Conservation (phyloP, 1,140 invertebrate species). For the Drosophila carrolli region DNA sequence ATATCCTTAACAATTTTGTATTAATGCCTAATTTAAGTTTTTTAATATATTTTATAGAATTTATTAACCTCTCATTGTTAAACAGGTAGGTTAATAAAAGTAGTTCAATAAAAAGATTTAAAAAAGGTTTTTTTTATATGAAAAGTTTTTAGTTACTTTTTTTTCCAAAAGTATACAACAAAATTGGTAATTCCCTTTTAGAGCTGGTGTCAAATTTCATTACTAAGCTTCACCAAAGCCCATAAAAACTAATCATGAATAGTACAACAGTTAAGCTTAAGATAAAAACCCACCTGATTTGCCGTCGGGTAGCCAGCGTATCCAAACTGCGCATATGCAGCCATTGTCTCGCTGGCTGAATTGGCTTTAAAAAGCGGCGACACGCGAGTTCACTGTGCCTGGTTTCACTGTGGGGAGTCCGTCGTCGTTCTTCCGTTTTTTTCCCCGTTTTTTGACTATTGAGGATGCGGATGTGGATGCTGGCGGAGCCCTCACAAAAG, state of each 20-base stretch:
- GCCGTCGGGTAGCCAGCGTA: slow-evolving; percentile 82
- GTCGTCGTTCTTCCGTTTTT: not conserved
- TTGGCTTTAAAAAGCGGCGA: slow-evolving; percentile 36
- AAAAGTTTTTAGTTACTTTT: no score
- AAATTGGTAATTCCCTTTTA: no score
- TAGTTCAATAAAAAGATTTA: no score
- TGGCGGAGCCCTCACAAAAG: slow-evolving; percentile 47
- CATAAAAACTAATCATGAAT: slow-evolving; percentile 10
- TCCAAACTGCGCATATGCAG: slow-evolving; percentile 84
- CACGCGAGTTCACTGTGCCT: slow-evolving; percentile 43
- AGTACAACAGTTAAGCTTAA: slow-evolving; percentile 4
- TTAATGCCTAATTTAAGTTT: no score
- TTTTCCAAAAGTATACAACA: no score
- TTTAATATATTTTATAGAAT: no score
- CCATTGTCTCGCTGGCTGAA: slow-evolving; percentile 65
- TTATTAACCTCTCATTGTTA: no score
- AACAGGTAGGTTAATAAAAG: no score
- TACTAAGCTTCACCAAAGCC: not conserved
- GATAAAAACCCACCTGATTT: slow-evolving; percentile 71
- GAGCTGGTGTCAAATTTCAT: no score
- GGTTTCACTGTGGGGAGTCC: slow-evolving; percentile 60
- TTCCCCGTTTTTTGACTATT: slow-evolving; percentile 15
- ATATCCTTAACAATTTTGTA: no score
- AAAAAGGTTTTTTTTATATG: no score
- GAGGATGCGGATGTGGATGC: slow-evolving; percentile 56